Evolutionary conservation across 2,113 vertebrate genomes (phyloP).

Genomic region (Trogon surrucura): DNA sequence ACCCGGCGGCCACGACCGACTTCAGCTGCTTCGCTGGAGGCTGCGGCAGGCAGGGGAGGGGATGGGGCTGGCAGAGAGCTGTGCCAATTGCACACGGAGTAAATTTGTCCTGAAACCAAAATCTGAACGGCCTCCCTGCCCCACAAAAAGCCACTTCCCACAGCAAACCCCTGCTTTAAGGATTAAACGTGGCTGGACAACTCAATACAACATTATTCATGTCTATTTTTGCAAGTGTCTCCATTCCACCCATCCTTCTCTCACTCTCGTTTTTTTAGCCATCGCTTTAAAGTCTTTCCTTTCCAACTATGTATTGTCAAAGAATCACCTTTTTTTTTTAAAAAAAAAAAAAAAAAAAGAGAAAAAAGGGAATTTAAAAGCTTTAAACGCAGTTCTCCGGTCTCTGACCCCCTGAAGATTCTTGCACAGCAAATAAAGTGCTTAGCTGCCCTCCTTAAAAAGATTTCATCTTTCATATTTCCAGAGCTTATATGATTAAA

Average conservation of each 20-base stretch:
- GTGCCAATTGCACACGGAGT: background rate
- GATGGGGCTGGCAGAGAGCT: background rate
- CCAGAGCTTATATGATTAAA: slow-evolving; percentile 55
- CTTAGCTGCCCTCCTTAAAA: slow-evolving; percentile 24
- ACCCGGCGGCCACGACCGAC: rapidly evolving
- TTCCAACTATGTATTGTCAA: slow-evolving; percentile 22
- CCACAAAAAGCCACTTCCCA: background rate
- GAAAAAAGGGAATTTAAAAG: slow-evolving; percentile 31
- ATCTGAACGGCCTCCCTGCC: background rate
- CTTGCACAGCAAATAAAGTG: slow-evolving; percentile 44
- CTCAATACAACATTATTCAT: background rate
- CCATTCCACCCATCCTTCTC: background rate
- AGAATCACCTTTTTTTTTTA: background rate
- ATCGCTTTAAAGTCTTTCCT: slow-evolving; percentile 44
- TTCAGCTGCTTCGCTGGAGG: background rate
- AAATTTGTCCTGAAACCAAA: background rate
- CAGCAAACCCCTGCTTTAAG: background rate
- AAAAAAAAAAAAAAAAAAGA: background rate
- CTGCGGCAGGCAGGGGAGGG: background rate
- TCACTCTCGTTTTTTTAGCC: background rate
- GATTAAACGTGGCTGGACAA: background rate
- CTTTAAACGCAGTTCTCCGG: slow-evolving; percentile 49
- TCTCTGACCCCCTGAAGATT: slow-evolving; percentile 58
- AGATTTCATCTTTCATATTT: slow-evolving; percentile 62
- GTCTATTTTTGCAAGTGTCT: slow-evolving; percentile 30